Conservation (phyloP, 2,888 invertebrate species). For the Nephrocerus scutellatus region DNA sequence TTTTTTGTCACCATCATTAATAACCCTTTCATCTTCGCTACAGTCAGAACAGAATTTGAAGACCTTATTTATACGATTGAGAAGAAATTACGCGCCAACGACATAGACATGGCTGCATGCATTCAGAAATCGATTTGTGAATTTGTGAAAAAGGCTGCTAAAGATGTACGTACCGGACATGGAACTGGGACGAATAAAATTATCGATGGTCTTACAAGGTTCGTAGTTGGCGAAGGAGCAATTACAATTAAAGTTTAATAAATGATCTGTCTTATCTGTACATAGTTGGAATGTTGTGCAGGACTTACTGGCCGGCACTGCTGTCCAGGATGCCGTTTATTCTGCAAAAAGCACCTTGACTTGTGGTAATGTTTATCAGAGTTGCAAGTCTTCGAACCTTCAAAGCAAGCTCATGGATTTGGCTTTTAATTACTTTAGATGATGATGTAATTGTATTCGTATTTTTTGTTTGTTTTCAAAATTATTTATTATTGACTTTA, state of each 20-base stretch:
- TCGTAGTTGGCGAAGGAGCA: conserved; percentile 15
- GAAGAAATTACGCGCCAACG: conserved; percentile 51
- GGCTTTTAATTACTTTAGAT: conserved; percentile 17
- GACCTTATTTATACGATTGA: conserved; percentile 49
- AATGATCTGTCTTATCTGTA: conserved; percentile 1
- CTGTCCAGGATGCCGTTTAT: conserved; percentile 51
- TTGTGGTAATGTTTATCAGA: conserved; percentile 47
- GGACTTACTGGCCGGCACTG: conserved; percentile 49
- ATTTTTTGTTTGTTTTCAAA: neutral
- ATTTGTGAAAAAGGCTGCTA: conserved; percentile 46
- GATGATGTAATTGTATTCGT: conserved; percentile 4
- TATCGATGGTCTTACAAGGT: conserved; percentile 50
- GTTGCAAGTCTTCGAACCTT: conserved; percentile 44
- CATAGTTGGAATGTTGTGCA: conserved; percentile 42
- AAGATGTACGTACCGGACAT: conserved; percentile 39
- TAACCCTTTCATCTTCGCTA: no score
- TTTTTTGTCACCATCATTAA: no score
- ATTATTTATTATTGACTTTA: neutral
- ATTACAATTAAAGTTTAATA: neutral
- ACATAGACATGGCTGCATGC: conserved; percentile 57
- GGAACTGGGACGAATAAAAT: conserved; percentile 48
- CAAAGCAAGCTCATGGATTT: conserved; percentile 20
- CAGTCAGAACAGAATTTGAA: conserved; percentile 27
- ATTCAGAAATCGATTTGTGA: conserved; percentile 56
- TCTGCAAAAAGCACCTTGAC: conserved; percentile 42